Evolutionary conservation across 64 coral and sea anemone species (phyloP), one percentile per base, ranked within the genome.

Genomic region (Montipora capricornis): DNA sequence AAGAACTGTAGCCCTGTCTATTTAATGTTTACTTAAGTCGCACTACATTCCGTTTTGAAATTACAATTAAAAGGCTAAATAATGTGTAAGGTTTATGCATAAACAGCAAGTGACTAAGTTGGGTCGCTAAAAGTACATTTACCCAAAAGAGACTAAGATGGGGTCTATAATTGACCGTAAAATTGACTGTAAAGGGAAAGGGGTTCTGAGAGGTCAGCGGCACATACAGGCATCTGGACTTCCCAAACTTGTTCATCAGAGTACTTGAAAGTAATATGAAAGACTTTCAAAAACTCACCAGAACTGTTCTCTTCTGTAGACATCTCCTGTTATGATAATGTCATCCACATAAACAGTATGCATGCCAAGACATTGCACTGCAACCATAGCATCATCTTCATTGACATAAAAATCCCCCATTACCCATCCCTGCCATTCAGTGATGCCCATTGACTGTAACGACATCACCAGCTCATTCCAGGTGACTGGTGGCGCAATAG

Each of bases 371-470:
- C 92, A 96, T 3, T 94, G 98, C 55, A 99, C 24, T 49, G 83
- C 47, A 47, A 92, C 74, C 49, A 92, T 92, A 22, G 67, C 79
- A 47, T 99, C 94, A 66, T 91, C 94, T 71, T 86, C 82, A 89
- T 98, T 98, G n/a, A 91, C 51, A n/a, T 88, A 80, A 47, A 99
- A 55, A 92, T 99, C 95, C 45, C 98, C 95, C 47, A 99, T 70
- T 24, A 73, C 62, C 98, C 98, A 99, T 44, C 97, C 97, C 55
- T 98, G 97, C 97, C 97, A 98, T 46, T 98, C 97, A 55, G 95
- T 82, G 49, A 98, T 92, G 24, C 91, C 97, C 22, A 95, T 91
- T 47, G 97, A 99, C n/a, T 94, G 89, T 57, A 96, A 68, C 9
- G 80, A 79, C 95, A 94, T 91, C 13, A 96, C 94, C n/a, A 98